These are phyloP conservation scores for Mesocentrotus franciscanus DNA, from an alignment of 53 echinoderm and acorn worm genomes.

Conservation along the genomic window DNA sequence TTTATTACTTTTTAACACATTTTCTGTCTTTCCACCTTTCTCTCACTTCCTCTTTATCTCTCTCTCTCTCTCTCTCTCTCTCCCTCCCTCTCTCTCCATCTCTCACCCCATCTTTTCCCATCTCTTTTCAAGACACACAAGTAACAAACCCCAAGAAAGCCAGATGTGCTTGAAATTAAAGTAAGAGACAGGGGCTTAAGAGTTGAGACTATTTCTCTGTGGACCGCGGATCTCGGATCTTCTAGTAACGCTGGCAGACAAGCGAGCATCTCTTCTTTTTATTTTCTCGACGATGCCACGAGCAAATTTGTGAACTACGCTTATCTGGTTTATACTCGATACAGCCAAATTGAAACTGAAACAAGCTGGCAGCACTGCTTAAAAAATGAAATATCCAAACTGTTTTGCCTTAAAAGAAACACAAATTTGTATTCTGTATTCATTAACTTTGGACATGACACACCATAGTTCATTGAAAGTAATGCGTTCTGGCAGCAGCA, in stretches of 20 bases:
- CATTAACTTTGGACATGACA: not conserved
- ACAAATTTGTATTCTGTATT: constrained; percentile 1
- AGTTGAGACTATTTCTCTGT: constrained; percentile 25
- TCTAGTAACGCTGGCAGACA: not conserved
- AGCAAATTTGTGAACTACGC: constrained; percentile 28
- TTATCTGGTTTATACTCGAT: not conserved
- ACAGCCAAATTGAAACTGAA: constrained; percentile 25
- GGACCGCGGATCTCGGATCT: not conserved
- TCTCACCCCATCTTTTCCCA: not conserved
- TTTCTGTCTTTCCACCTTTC: not conserved
- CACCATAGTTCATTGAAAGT: not conserved
- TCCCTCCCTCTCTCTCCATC: not conserved
- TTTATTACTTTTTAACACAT: not conserved
- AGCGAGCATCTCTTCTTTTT: not conserved
- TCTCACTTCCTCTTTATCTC: not conserved
- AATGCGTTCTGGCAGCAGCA: not conserved
- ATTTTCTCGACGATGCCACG: not conserved
- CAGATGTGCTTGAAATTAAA: constrained; percentile 35
- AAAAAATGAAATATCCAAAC: not conserved
- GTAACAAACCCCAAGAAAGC: not conserved
- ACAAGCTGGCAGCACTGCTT: constrained; percentile 13
- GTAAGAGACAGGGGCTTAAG: not conserved
- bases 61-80: constrained; percentile 8
- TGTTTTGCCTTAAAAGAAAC: not conserved
- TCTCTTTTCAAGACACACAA: not conserved